Evolutionary conservation across 2,797 vertebrate species (phyloP).

Genomic region (Hyperoplus lanceolatus): DNA sequence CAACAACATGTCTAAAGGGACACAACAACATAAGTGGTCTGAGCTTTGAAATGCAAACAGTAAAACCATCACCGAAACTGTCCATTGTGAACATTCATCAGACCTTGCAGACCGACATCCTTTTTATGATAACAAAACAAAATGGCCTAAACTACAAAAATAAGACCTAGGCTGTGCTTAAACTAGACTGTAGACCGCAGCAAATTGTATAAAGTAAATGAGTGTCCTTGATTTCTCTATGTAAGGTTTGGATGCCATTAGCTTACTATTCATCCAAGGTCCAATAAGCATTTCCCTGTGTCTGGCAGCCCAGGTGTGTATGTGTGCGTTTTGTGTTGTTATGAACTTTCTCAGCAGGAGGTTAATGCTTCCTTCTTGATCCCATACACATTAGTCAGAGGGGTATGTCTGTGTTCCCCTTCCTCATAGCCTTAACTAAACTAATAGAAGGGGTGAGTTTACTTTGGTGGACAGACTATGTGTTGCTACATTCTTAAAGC

Average conservation of each 20-base stretch:
- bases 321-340: conserved; percentile 26
- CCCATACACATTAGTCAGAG: conserved; percentile 24
- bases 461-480: conserved; percentile 21
- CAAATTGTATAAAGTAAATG: not conserved
- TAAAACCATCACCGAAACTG: not conserved
- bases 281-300: conserved; percentile 16
- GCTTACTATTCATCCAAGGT: conserved; percentile 43
- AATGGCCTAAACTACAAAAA: not conserved
- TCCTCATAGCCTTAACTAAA: conserved; percentile 10
- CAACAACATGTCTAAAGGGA: not conserved
- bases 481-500: conserved; percentile 39
- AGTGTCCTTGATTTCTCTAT: conserved; percentile 14
- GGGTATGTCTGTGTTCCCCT: not conserved
- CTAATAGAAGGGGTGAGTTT: conserved; percentile 14
- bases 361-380: conserved; percentile 18
- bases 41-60: too few relatives aligned
- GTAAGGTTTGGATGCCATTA: conserved; percentile 17
- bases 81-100: not conserved
- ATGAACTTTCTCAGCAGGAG: conserved; percentile 24
- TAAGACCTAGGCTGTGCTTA: not conserved
- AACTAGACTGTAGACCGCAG: not conserved
- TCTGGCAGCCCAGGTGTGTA: conserved; percentile 6
- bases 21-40: not conserved
- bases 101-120: not conserved
- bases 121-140: not conserved